Evolutionary conservation across 2,888 invertebrate genomes (phyloP).

Genomic region (Drosophila nr. perissopoda): DNA sequence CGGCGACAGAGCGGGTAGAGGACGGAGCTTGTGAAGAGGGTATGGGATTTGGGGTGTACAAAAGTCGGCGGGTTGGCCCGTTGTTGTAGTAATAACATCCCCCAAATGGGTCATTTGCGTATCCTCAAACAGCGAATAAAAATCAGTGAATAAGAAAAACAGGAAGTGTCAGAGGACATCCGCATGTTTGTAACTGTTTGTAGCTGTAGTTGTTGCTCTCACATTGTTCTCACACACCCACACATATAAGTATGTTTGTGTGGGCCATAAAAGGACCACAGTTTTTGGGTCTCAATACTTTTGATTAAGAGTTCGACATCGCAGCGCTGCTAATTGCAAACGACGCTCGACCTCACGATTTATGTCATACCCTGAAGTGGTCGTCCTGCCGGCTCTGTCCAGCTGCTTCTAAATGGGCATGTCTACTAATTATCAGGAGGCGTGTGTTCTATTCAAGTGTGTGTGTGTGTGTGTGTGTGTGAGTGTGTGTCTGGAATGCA

Average conservation of each 20-base stretch:
- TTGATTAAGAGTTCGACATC: conserved; percentile 79
- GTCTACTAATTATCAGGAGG: conserved; percentile 70
- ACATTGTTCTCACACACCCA: conserved; percentile 39
- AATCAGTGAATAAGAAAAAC: conserved; percentile 84
- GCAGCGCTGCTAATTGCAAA: conserved; percentile 75
- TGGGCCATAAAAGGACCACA: conserved; percentile 68
- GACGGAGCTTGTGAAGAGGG: neutral
- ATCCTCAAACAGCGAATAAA: conserved; percentile 85
- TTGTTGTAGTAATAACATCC: conserved; percentile 83
- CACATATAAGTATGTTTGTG: conserved; percentile 20
- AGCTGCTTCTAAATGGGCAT: conserved; percentile 57
- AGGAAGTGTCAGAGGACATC: conserved; percentile 83
- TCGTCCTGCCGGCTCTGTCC: conserved; percentile 28
- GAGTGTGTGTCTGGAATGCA: conserved; percentile 26
- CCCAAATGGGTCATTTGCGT: conserved; percentile 85
- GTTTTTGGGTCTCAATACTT: conserved; percentile 71
- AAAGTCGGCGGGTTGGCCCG: conserved; percentile 58
- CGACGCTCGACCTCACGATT: conserved; percentile 71
- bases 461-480: conserved; percentile 15
- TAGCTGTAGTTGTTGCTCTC: conserved; percentile 25
- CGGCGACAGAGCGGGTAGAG: neutral
- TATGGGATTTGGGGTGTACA: conserved; percentile 27
- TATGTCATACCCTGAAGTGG: conserved; percentile 66
- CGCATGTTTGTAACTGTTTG: conserved; percentile 71
- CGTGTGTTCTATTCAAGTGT: conserved; percentile 54